These are phyloP conservation scores for Clanis bilineata DNA, from an alignment of 2,888 invertebrate genomes.

Conservation along the genomic window DNA sequence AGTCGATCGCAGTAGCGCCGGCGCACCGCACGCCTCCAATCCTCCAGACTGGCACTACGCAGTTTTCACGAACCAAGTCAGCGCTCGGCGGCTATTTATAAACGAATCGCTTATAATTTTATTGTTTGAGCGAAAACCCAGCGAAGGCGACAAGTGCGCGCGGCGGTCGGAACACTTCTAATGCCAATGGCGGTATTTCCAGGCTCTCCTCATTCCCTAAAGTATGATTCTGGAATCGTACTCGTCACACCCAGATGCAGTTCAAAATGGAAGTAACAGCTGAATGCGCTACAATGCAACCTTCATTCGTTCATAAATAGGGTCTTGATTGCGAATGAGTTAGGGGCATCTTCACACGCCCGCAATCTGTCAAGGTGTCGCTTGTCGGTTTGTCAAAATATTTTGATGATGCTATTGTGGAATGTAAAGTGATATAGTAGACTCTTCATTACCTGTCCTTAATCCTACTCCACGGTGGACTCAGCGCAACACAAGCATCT, in stretches of 20 bases:
- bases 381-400: conserved; percentile 7
- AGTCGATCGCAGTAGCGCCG: conserved; percentile 59
- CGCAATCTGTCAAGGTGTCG: conserved; percentile 14
- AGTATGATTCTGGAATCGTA: conserved; percentile 47
- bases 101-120: conserved; percentile 77
- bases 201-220: conserved; percentile 35
- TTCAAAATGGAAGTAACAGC: conserved; percentile 35
- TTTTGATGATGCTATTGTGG: neutral
- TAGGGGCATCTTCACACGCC: conserved; percentile 20
- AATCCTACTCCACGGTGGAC: no score
- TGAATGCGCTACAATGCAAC: conserved; percentile 41
- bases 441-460: no score
- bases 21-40: conserved; percentile 72
- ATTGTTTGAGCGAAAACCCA: conserved; percentile 76
- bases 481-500: no score
- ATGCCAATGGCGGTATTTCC: conserved; percentile 62
- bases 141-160: conserved; percentile 72
- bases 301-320: conserved; percentile 27
- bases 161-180: conserved; percentile 67
- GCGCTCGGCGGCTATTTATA: conserved; percentile 68
- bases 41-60: conserved; percentile 64
- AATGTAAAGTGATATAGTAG: neutral
- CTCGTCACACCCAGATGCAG: conserved; percentile 42
- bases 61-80: conserved; percentile 45
- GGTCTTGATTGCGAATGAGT: conserved; percentile 12